phyloP scores from a whole-genome alignment of 2,888 invertebrate species.

The Pantelozetes paolii region DNA sequence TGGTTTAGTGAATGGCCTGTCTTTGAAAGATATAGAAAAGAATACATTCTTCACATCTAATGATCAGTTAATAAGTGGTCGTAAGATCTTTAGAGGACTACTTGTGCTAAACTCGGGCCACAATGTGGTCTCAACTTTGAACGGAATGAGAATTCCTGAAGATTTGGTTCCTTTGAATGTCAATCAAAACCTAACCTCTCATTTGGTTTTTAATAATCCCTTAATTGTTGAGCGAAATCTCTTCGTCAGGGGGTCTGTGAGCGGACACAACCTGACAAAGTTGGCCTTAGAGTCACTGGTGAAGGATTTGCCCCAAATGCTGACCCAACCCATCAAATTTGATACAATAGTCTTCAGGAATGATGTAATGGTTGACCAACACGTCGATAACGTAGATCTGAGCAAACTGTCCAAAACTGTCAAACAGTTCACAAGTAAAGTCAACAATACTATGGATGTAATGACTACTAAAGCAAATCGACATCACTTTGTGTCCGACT shows the following conservation, averaged over 20 bases:
- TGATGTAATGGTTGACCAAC: constrained; percentile 19
- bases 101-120: constrained; percentile 39
- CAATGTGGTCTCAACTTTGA: constrained; percentile 41
- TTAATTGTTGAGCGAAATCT: constrained; percentile 3
- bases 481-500: constrained; percentile 2
- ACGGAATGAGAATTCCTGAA: constrained; percentile 40
- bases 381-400: constrained; percentile 23
- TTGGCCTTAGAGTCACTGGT: neutral
- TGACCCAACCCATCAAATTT: constrained; percentile 4
- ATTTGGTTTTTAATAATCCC: constrained; percentile 14
- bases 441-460: constrained; percentile 1
- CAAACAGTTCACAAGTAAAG: constrained; percentile 14
- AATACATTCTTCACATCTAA: constrained; percentile 40
- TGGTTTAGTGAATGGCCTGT: constrained; percentile 42
- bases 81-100: constrained; percentile 42
- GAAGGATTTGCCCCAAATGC: neutral
- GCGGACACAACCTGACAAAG: constrained; percentile 2
- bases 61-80: constrained; percentile 40
- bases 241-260: neutral
- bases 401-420: constrained; percentile 17
- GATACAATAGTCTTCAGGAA: constrained; percentile 18
- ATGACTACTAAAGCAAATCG: neutral
- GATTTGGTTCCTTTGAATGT: constrained; percentile 43
- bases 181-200: neutral
- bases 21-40: constrained; percentile 36